Evolutionary conservation across 2,797 vertebrate genomes (phyloP).

Genomic region (Sarcophilus harrisii): DNA sequence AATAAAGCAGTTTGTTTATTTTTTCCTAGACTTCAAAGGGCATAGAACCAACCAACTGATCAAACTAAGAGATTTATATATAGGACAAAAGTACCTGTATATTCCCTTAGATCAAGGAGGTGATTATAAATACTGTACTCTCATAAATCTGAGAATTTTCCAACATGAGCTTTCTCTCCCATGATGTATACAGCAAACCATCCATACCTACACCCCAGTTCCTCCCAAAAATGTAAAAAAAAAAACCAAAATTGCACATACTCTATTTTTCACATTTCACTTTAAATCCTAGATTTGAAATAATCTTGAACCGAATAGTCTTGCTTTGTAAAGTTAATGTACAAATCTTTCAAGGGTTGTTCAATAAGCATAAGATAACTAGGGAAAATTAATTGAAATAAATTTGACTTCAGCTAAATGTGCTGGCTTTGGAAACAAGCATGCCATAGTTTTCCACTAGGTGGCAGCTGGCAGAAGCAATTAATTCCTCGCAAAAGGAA

Average conservation of each 20-base stretch:
- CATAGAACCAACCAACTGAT: neutral
- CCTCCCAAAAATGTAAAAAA: neutral
- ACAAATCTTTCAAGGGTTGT: neutral
- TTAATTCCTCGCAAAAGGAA: fast-evolving
- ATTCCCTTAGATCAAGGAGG: neutral
- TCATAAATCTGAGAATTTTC: neutral
- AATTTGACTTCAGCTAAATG: neutral
- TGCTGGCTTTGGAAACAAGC: neutral
- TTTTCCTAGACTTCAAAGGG: neutral
- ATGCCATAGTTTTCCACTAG: neutral
- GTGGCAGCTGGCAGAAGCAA: slow-evolving; percentile 33
- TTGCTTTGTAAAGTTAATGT: neutral
- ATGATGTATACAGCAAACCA: neutral
- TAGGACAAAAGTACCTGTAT: neutral
- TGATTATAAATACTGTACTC: neutral
- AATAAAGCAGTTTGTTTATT: slow-evolving; percentile 11
- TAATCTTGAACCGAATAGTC: neutral
- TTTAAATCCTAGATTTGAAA: neutral
- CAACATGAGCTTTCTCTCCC: neutral
- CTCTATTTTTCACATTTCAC: neutral
- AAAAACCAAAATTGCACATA: too few species aligned
- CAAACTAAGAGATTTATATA: neutral
- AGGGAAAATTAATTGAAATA: neutral
- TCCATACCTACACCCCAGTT: neutral
- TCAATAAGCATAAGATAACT: neutral